These are phyloP conservation scores for Esox lucius DNA, from an alignment of 2,797 vertebrate species.

Conservation along the genomic window DNA sequence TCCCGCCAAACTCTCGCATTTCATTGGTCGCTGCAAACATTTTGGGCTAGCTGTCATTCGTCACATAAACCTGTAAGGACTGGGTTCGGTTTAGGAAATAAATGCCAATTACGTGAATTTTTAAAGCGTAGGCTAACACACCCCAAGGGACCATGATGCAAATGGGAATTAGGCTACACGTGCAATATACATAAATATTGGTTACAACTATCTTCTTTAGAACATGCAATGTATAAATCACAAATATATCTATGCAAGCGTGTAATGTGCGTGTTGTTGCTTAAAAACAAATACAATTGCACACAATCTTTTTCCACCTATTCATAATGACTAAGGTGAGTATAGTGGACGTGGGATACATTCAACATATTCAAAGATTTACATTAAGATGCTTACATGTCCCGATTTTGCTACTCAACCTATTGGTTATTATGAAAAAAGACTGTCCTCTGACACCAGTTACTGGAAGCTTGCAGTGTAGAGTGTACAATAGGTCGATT, in stretches of 20 bases:
- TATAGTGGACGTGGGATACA: no score
- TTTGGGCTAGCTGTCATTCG: slow-evolving; percentile 17
- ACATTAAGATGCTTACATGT: no score
- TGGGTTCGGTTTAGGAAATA: slow-evolving; percentile 43
- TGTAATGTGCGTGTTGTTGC: not conserved
- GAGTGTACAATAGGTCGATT: not conserved
- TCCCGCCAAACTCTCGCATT: slow-evolving; percentile 24
- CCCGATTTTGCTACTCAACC: no score
- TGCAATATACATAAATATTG: not conserved
- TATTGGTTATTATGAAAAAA: not conserved
- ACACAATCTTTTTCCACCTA: not conserved
- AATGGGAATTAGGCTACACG: slow-evolving; percentile 15
- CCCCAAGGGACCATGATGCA: slow-evolving; percentile 35
- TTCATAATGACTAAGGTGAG: not conserved
- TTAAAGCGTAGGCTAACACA: not conserved
- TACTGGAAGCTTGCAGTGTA: not conserved
- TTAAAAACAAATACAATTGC: not conserved
- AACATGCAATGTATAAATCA: slow-evolving; percentile 1
- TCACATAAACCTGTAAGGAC: slow-evolving; percentile 10
- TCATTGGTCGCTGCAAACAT: slow-evolving; percentile 63
- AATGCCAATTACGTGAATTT: slow-evolving; percentile 52
- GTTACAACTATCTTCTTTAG: not conserved
- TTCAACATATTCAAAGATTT: no score
- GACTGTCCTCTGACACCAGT: not conserved
- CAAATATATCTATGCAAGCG: not conserved